phyloP scores from a whole-genome alignment of 2,797 vertebrate species.

The Esox lucius region DNA sequence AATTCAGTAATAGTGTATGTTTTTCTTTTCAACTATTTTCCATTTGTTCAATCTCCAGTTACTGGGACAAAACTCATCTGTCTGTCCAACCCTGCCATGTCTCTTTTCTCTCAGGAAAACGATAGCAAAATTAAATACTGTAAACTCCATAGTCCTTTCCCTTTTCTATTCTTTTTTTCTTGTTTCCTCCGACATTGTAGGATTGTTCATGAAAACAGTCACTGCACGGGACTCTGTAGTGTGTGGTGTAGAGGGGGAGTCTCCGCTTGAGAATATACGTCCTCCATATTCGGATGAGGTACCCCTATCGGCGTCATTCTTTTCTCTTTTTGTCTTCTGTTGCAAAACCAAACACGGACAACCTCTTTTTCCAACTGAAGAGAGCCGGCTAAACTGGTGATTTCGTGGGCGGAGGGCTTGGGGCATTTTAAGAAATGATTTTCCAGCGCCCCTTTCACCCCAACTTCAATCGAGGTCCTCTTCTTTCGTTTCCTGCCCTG shows the following conservation, averaged over 20 bases:
- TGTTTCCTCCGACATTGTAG: constrained; percentile 57
- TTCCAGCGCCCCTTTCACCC: constrained; percentile 97
- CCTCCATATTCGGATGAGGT: constrained; percentile 96
- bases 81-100: constrained; percentile 70
- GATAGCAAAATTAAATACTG: constrained; percentile 78
- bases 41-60: constrained; percentile 58
- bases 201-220: constrained; percentile 83
- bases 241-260: constrained; percentile 91
- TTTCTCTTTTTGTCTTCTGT: constrained; percentile 99
- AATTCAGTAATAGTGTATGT: constrained; percentile 58
- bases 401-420: constrained; percentile 98
- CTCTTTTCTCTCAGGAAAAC: constrained; percentile 68
- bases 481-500: constrained; percentile 99
- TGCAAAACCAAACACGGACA: constrained; percentile 99
- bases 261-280: constrained; percentile 95
- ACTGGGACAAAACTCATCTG: constrained; percentile 67
- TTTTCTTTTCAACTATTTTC: constrained; percentile 58
- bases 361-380: constrained; percentile 99
- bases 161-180: constrained; percentile 36
- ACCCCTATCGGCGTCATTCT: constrained; percentile 96
- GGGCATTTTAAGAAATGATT: constrained; percentile 99
- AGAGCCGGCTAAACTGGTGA: constrained; percentile 93
- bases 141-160: constrained; percentile 79
- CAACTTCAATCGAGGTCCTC: constrained; percentile 98
- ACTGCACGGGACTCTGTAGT: constrained; percentile 93